Evolutionary conservation across 2,888 invertebrate genomes (phyloP).

Genomic region (Andrena dorsata): DNA sequence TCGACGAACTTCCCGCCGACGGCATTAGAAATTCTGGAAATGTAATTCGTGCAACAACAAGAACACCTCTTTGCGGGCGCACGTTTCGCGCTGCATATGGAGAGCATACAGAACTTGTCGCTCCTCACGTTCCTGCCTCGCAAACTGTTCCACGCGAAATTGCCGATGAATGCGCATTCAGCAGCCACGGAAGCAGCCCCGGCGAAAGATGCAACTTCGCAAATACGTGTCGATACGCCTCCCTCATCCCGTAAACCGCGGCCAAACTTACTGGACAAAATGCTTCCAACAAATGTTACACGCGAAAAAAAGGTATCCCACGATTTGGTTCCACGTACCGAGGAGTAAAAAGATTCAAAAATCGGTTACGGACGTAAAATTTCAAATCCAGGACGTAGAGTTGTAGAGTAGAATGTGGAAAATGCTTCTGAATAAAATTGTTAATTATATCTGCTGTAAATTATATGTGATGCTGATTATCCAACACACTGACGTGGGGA

Average conservation of each 20-base stretch:
- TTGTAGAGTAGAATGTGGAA: background rate
- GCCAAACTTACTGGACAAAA: slow-evolving; percentile 28
- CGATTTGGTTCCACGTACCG: background rate
- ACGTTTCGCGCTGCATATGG: slow-evolving; percentile 55
- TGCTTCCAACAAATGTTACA: slow-evolving; percentile 11
- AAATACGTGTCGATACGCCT: slow-evolving; percentile 71
- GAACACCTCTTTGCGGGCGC: slow-evolving; percentile 51
- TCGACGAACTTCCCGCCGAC: slow-evolving; percentile 4
- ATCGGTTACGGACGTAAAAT: background rate
- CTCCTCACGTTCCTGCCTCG: slow-evolving; percentile 61
- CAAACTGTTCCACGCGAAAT: slow-evolving; percentile 72
- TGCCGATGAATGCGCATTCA: slow-evolving; percentile 78
- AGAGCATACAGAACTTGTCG: slow-evolving; percentile 68
- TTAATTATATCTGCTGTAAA: no score
- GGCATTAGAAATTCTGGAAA: slow-evolving; percentile 59
- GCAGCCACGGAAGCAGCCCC: slow-evolving; percentile 62
- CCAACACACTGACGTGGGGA: no score
- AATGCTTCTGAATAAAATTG: background rate
- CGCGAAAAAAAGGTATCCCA: slow-evolving; percentile 6
- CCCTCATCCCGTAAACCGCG: slow-evolving; percentile 32
- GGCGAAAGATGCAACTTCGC: slow-evolving; percentile 69
- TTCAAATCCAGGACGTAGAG: background rate
- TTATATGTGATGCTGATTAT: no score
- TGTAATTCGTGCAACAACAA: slow-evolving; percentile 62
- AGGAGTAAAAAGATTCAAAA: background rate